Conservation (phyloP, 2,888 invertebrate genomes). For the Homarus gammarus region DNA sequence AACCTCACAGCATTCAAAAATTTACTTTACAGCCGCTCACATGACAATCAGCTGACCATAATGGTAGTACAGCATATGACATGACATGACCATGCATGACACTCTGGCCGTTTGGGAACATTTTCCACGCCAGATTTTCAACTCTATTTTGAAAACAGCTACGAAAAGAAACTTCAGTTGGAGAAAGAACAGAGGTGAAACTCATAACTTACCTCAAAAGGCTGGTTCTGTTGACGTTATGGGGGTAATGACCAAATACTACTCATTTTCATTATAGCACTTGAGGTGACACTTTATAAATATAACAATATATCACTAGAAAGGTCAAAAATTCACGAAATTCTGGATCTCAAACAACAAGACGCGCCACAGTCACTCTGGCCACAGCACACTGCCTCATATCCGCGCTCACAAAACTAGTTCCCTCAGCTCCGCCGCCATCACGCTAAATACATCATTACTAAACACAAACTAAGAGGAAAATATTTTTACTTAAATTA, state of each 20-base stretch:
- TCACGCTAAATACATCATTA: background rate
- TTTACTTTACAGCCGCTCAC: slow-evolving; percentile 38
- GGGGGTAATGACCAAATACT: slow-evolving; percentile 45
- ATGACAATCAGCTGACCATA: slow-evolving; percentile 43
- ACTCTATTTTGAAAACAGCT: slow-evolving; percentile 41
- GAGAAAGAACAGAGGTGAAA: slow-evolving; percentile 56
- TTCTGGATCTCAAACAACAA: slow-evolving; percentile 54
- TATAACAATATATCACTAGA: slow-evolving; percentile 29
- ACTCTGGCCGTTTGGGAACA: background rate
- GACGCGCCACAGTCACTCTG: slow-evolving; percentile 65
- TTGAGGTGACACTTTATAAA: slow-evolving; percentile 18
- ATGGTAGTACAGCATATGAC: background rate
- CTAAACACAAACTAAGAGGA: background rate
- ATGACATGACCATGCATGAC: background rate
- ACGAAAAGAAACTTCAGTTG: slow-evolving; percentile 62
- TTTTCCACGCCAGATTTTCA: background rate
- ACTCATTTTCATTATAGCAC: slow-evolving; percentile 45
- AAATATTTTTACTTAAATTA: background rate
- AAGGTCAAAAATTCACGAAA: slow-evolving; percentile 37
- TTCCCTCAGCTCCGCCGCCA: slow-evolving; percentile 1
- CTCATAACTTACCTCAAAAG: slow-evolving; percentile 60
- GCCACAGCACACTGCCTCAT: slow-evolving; percentile 50
- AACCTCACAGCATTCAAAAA: slow-evolving; percentile 39
- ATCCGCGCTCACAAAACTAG: slow-evolving; percentile 52
- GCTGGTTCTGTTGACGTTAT: slow-evolving; percentile 42